Evolutionary conservation across 64 coral and sea anemone genomes (phyloP).

Genomic region (Cladopsammia gracilis): DNA sequence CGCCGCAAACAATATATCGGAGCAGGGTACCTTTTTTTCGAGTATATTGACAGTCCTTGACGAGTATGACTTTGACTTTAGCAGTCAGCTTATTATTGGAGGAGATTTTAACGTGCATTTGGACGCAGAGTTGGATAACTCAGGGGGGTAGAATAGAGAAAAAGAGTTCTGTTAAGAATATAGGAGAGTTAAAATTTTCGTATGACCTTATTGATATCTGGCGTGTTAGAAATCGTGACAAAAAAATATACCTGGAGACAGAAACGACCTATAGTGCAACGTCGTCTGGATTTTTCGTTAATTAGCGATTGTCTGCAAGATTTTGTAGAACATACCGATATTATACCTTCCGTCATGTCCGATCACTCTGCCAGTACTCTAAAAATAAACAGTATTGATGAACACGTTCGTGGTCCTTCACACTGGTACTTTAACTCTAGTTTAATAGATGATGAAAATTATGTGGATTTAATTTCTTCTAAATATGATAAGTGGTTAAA

Average conservation of each 20-base stretch:
- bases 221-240: slow-evolving; percentile 48
- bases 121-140: slow-evolving; percentile 32
- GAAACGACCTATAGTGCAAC: slow-evolving; percentile 44
- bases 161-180: slow-evolving; percentile 21
- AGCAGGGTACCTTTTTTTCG: slow-evolving; percentile 51
- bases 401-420: not conserved
- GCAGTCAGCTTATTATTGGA: slow-evolving; percentile 32
- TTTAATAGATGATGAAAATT: not conserved
- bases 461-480: not conserved
- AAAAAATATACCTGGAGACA: slow-evolving; percentile 71
- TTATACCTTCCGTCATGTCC: slow-evolving; percentile 18
- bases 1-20: slow-evolving; percentile 28
- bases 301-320: slow-evolving; percentile 43
- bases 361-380: slow-evolving; percentile 10
- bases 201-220: slow-evolving; percentile 57
- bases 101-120: slow-evolving; percentile 40
- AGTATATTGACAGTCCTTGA: slow-evolving; percentile 5
- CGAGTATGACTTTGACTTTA: slow-evolving; percentile 20
- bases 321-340: slow-evolving; percentile 5
- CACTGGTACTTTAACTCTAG: slow-evolving; percentile 7
- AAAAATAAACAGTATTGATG: slow-evolving; percentile 29
- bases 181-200: slow-evolving; percentile 46
- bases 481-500: not conserved
- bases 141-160: slow-evolving; percentile 32
- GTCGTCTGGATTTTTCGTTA: slow-evolving; percentile 65